These are phyloP conservation scores for Thyatira batis DNA, from an alignment of 2,888 invertebrate species.

Conservation along the genomic window DNA sequence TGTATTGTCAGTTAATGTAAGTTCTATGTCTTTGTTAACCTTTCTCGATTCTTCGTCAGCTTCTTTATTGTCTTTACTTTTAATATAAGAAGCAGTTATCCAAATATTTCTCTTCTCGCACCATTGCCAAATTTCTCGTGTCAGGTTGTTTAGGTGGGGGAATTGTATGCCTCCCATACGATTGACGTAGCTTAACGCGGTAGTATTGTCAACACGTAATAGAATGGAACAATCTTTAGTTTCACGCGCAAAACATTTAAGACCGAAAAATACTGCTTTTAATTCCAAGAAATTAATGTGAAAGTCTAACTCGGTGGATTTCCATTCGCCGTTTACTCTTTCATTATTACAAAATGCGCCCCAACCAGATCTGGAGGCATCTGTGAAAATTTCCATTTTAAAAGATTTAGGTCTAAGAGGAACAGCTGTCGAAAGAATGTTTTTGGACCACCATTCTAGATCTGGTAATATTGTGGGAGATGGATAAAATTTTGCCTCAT, in stretches of 20 bases:
- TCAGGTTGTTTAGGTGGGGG: too few relatives aligned
- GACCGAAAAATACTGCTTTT: too few relatives aligned
- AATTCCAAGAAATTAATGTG: too few relatives aligned
- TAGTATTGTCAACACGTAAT: too few relatives aligned
- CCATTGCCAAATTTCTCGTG: too few relatives aligned
- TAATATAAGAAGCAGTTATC: too few relatives aligned
- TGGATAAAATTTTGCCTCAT: neutral
- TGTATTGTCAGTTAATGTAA: neutral
- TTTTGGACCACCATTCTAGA: neutral
- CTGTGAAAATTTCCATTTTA: neutral
- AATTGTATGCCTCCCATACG: neutral
- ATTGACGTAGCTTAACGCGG: neutral
- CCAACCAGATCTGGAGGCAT: neutral
- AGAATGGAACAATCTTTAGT: too few relatives aligned
- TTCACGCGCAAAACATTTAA: too few relatives aligned
- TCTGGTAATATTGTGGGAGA: neutral
- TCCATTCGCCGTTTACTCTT: neutral
- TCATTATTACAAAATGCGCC: neutral
- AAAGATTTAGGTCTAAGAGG: neutral
- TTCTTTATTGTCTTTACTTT: neutral
- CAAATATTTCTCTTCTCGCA: too few relatives aligned
- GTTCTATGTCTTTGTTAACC: slow-evolving; percentile 3
- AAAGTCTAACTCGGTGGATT: too few relatives aligned
- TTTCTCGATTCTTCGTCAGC: slow-evolving; percentile 5
- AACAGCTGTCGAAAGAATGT: neutral